Evolutionary conservation across 35 echinoderm and acorn worm species (phyloP), one percentile per base, ranked within the genome.

Genomic region (Strongylocentrotus purpuratus): DNA sequence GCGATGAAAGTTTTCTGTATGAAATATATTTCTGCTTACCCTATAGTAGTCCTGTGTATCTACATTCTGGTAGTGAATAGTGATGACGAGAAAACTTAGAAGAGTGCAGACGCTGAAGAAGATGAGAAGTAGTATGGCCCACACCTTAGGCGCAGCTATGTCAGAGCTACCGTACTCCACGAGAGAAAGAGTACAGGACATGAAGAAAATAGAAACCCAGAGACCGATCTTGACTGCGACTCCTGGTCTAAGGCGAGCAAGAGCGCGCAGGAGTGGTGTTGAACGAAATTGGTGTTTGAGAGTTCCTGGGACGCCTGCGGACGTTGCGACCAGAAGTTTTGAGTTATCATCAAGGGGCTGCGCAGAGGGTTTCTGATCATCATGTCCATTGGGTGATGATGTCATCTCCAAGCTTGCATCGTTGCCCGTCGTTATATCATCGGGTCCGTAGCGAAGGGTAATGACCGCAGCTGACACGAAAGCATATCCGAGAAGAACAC

Each of bases 401-500:
- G 46, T 20, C 94, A 65, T 46, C 55, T 52, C 55, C 31, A 50
- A 48, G 7, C 46, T 25, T 17, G 88, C 15, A 28, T 52, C 4
- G 71, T 25, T 20, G 5, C 32, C 31, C 35, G 33, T 33, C 31
- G 47, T 92, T 60, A 95, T 31, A 35, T 31, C 10, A 13, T 33
- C 48, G 45, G 94, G 89, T 71, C 87, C 25, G 48, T 97, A 97
- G 31, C 96, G 52, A 17, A 95, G 32, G 33, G 94, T 25, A 28
- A 97, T 97, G 50, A 97, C 85, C 1, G 88, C 91, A 12, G 48
- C 71, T 45, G 96, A 70, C 4, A 97, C 96, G 14, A 97, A 87
- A 11, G 94, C 61, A 91, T 94, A 97, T 0, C 94, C 94, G 13
- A 94, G 31, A 28, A 97, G 87, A 12, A 95, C 95, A 25, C 96